Evolutionary conservation across 2,888 invertebrate genomes (phyloP).

Genomic region (Rhogogaster chlorosoma): DNA sequence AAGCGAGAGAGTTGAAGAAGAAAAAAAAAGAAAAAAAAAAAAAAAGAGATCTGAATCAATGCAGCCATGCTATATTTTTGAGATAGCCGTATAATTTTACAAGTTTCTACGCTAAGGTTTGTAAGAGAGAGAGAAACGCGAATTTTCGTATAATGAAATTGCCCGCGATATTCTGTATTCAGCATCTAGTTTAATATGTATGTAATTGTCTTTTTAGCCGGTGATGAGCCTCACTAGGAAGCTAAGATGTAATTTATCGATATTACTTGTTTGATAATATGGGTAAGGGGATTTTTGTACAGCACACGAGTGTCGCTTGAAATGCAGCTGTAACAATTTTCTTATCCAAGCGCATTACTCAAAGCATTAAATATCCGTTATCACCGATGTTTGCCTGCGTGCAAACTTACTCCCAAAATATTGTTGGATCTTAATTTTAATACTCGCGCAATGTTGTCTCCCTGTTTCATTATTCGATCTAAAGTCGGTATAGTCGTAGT

Average conservation of each 20-base stretch:
- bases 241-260: constrained; percentile 41
- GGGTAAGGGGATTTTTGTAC: constrained; percentile 26
- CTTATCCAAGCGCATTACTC: background rate
- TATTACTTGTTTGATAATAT: constrained; percentile 22
- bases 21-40: no score
- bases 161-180: constrained; percentile 15
- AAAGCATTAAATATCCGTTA: background rate
- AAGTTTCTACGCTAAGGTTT: constrained; percentile 73
- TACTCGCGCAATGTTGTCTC: background rate
- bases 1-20: constrained; percentile 60
- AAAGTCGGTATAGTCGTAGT: background rate
- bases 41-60: constrained; percentile 56
- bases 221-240: constrained; percentile 16
- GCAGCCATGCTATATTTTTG: constrained; percentile 76
- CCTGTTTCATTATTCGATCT: background rate
- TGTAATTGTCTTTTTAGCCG: background rate
- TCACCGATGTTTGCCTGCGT: background rate
- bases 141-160: constrained; percentile 66
- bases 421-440: constrained; percentile 2
- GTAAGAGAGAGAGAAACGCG: constrained; percentile 72
- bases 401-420: background rate
- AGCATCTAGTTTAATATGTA: constrained; percentile 8
- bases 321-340: background rate
- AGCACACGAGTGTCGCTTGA: constrained; percentile 19
- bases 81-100: constrained; percentile 76